Percentiles rank a stretch among this genome's conserved stretches.
Conservation (phyloP, 2,888 invertebrate genomes). For the Orgyia antiqua region DNA sequence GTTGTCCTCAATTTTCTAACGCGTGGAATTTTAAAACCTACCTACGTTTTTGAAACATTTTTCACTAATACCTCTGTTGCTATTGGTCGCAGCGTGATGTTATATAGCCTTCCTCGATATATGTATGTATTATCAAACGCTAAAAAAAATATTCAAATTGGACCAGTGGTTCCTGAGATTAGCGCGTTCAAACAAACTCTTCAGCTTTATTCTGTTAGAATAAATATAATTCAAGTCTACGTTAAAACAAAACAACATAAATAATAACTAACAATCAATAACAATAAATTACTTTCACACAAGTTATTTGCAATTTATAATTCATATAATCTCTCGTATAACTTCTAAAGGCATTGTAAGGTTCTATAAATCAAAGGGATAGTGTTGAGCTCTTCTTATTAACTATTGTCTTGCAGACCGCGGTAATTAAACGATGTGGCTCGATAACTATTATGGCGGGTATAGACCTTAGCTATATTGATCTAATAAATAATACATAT, state of each 20-base stretch:
- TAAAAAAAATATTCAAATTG: too few relatives aligned
- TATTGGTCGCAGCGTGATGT: too few relatives aligned
- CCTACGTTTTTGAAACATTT: too few relatives aligned
- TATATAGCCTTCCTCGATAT: too few relatives aligned
- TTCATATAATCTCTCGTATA: slow-evolving; percentile 56
- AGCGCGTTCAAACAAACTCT: too few relatives aligned
- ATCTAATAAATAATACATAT: slow-evolving; percentile 68
- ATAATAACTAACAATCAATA: slow-evolving; percentile 8
- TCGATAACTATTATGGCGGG: slow-evolving; percentile 65
- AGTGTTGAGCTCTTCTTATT: slow-evolving; percentile 72
- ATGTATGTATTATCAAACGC: too few relatives aligned
- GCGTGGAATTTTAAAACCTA: too few relatives aligned
- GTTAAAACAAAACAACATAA: slow-evolving; percentile 1
- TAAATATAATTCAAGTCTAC: too few relatives aligned
- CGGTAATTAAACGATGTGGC: slow-evolving; percentile 65
- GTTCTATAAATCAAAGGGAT: slow-evolving; percentile 64
- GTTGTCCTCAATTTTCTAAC: too few relatives aligned
- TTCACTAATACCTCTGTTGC: too few relatives aligned
- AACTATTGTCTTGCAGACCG: slow-evolving; percentile 67
- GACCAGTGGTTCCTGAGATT: too few relatives aligned
- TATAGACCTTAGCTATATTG: slow-evolving; percentile 65
- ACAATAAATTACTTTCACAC: slow-evolving; percentile 32
- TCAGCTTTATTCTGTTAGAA: too few relatives aligned
- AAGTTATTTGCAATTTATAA: slow-evolving; percentile 50
- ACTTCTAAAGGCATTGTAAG: slow-evolving; percentile 26